phyloP scores from a whole-genome alignment of 1,140 invertebrate species.

The Copidosoma floridanum region DNA sequence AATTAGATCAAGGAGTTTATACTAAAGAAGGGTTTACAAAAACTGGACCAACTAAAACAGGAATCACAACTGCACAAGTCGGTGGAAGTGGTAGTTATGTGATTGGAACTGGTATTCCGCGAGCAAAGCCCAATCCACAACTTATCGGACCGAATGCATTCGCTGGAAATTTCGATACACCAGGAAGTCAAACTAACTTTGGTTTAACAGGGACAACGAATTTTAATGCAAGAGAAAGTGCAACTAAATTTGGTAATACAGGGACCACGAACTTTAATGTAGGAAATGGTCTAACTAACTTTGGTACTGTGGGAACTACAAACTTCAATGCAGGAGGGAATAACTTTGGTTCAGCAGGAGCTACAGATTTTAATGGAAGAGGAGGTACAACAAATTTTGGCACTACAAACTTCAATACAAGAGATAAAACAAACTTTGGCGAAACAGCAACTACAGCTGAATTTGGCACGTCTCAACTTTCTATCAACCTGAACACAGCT shows the following conservation, averaged over 20 bases:
- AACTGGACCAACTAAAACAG: constrained; percentile 49
- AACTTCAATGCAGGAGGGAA: background rate
- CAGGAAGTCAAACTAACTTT: background rate
- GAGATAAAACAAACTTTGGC: background rate
- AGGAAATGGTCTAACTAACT: background rate
- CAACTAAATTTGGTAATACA: background rate
- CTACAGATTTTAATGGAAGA: background rate
- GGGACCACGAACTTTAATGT: background rate
- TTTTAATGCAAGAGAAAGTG: background rate
- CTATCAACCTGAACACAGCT: constrained; percentile 10
- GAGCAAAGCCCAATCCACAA: constrained; percentile 36
- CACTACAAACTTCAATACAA: background rate
- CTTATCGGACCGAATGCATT: constrained; percentile 49
- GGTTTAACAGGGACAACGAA: too few species aligned
- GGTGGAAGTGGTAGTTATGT: constrained; percentile 49
- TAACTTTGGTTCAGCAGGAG: background rate
- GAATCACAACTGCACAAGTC: constrained; percentile 47
- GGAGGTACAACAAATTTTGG: background rate
- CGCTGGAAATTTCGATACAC: constrained; percentile 26
- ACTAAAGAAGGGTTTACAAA: constrained; percentile 46
- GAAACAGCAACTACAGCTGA: background rate
- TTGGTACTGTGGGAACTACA: background rate
- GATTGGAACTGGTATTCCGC: constrained; percentile 29
- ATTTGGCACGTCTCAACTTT: background rate
- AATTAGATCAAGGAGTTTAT: constrained; percentile 9